Evolutionary conservation across 2,888 invertebrate species (phyloP).

Genomic region (Tenthredo mesomela): DNA sequence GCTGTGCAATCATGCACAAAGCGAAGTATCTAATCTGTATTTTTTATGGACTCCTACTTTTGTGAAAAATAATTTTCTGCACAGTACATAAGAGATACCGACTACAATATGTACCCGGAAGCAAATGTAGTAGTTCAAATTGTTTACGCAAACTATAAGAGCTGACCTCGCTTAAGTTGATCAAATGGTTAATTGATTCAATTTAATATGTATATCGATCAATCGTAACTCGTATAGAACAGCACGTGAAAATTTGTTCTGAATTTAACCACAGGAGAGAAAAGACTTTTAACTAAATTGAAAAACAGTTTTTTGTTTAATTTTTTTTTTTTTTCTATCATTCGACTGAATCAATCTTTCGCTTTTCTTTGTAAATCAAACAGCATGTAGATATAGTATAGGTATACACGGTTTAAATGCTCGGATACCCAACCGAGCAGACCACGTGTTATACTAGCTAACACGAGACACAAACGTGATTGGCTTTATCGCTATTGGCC

Average conservation of each 20-base stretch:
- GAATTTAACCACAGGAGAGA: background rate
- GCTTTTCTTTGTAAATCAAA: background rate
- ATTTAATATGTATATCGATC: background rate
- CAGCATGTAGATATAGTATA: background rate
- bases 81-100: background rate
- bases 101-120: background rate
- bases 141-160: background rate
- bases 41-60: background rate
- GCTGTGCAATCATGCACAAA: background rate
- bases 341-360: background rate
- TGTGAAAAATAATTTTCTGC: background rate
- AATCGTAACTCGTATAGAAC: background rate
- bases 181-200: background rate
- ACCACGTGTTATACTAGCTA: constrained; percentile 25
- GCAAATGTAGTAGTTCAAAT: background rate
- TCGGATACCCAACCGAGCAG: background rate
- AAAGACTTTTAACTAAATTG: background rate
- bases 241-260: background rate
- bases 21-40: background rate
- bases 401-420: background rate
- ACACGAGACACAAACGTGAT: constrained; percentile 47
- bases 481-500: background rate
- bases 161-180: background rate
- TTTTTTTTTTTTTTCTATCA: background rate
- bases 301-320: background rate